Evolutionary conservation across 2,113 vertebrate species (phyloP).

Genomic region (Glaucomys volans): DNA sequence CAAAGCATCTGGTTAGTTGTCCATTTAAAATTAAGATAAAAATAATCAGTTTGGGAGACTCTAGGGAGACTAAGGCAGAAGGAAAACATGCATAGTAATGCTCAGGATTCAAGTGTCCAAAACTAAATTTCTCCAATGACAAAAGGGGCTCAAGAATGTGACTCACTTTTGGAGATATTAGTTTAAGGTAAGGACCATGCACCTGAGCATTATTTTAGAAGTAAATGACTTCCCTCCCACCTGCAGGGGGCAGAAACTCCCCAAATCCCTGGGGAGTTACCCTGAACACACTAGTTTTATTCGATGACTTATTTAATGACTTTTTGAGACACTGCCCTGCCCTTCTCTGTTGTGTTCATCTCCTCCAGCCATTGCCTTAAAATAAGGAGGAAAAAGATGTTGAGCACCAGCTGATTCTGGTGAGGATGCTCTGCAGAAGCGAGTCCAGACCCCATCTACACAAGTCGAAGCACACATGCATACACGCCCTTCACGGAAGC

Average conservation of each 20-base stretch:
- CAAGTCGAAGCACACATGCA: not conserved
- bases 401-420: not conserved
- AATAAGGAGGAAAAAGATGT: not conserved
- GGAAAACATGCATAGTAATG: rapidly evolving
- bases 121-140: not conserved
- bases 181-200: not conserved
- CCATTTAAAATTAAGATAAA: not conserved
- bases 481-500: not conserved
- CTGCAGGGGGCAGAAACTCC: not conserved
- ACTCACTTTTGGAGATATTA: not conserved
- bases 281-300: not conserved
- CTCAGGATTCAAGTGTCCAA: too few species aligned
- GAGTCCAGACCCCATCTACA: not conserved
- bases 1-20: not conserved
- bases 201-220: not conserved
- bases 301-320: not conserved
- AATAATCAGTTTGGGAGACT: not conserved
- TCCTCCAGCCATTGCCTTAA: not conserved
- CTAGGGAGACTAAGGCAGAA: not conserved
- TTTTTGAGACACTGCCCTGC: not conserved
- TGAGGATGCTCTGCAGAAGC: not conserved
- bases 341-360: not conserved
- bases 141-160: not conserved
- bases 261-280: not conserved
- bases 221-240: not conserved